Percentiles rank a stretch among this genome's conserved stretches.
These are phyloP conservation scores for Bettongia penicillata DNA, from an alignment of 2,113 vertebrate genomes.

Conservation along the genomic window DNA sequence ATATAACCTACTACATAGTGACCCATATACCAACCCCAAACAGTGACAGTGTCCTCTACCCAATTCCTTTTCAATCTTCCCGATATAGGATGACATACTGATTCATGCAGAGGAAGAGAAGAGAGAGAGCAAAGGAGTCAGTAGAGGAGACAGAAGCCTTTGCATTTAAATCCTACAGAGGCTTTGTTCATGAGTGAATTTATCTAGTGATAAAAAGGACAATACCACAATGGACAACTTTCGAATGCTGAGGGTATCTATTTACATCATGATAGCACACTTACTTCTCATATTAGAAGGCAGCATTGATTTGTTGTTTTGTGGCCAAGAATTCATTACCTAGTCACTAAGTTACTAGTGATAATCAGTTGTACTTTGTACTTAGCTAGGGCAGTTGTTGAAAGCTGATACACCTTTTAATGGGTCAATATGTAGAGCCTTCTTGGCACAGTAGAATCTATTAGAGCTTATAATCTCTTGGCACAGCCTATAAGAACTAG, in stretches of 20 bases:
- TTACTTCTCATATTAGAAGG: not conserved
- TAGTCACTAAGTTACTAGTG: not conserved
- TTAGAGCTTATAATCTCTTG: not conserved
- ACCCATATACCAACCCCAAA: too few relatives aligned
- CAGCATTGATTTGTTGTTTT: not conserved
- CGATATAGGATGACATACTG: too few relatives aligned
- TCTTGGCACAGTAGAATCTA: not conserved
- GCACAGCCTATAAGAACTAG: not conserved
- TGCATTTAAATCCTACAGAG: too few relatives aligned
- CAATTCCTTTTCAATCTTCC: too few relatives aligned
- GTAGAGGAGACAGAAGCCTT: not conserved
- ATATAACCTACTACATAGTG: too few relatives aligned
- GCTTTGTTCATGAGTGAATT: too few relatives aligned
- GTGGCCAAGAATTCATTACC: not conserved
- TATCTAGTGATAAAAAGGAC: too few relatives aligned
- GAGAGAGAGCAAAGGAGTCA: not conserved
- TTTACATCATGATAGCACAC: too few relatives aligned
- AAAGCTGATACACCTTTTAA: not conserved
- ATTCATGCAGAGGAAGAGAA: not conserved
- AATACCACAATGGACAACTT: too few relatives aligned
- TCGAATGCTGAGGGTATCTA: too few relatives aligned
- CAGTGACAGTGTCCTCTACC: too few relatives aligned
- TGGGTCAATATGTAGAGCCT: not conserved
- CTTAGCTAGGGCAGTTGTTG: not conserved
- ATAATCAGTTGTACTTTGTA: not conserved